A percentile compares a stretch with the other conserved stretches of the same genome.
Conservation (phyloP, 2,888 invertebrate genomes). For the Lysandra bellargus region DNA sequence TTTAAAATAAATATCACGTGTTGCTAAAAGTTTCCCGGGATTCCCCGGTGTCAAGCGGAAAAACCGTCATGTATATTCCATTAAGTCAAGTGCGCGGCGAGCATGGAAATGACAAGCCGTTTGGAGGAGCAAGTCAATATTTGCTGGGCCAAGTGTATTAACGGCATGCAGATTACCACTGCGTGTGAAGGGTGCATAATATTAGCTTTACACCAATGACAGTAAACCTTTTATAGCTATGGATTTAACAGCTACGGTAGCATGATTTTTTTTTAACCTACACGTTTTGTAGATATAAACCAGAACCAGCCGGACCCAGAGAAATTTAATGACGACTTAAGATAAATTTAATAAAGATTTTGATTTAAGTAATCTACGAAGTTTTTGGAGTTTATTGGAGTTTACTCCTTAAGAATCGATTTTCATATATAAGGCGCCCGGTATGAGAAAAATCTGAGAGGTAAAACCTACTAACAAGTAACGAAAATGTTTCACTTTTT, state of each 20-base stretch:
- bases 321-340: not conserved
- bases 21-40: not conserved
- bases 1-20: not conserved
- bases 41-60: constrained; percentile 29
- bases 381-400: too few species aligned
- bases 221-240: not conserved
- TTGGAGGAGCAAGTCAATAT: constrained; percentile 70
- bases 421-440: too few species aligned
- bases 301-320: too few species aligned
- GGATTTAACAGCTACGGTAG: not conserved
- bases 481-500: too few species aligned
- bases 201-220: constrained; percentile 43
- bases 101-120: constrained; percentile 66
- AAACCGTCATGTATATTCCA: constrained; percentile 54
- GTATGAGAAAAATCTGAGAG: too few species aligned
- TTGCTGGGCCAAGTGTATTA: constrained; percentile 66
- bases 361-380: not conserved
- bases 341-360: not conserved
- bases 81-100: constrained; percentile 62
- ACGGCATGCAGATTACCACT: constrained; percentile 65
- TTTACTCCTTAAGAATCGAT: too few species aligned
- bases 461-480: too few species aligned
- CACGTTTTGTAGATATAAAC: not conserved
- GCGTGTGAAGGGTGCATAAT: constrained; percentile 61
- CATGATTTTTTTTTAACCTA: not conserved